Conservation (phyloP, 1,140 invertebrate genomes). For the Diabrotica undecimpunctata region DNA sequence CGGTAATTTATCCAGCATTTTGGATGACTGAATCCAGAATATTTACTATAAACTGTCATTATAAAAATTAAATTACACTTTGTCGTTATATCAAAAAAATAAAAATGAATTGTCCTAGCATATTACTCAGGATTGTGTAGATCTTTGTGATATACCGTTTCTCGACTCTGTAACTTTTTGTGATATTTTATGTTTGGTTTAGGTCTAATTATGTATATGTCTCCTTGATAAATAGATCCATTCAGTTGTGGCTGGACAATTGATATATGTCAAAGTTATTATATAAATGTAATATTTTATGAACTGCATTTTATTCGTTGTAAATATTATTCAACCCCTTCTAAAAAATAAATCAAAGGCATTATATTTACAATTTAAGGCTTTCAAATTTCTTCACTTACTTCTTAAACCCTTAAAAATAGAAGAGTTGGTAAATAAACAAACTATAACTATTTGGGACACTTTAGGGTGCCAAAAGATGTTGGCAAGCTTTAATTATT, state of each 20-base stretch:
- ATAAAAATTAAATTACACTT: too few species aligned
- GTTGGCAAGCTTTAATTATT: too few species aligned
- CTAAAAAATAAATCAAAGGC: slow-evolving; percentile 4
- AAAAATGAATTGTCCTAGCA: too few species aligned
- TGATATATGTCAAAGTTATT: not conserved
- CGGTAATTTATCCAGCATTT: too few species aligned
- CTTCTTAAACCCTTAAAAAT: not conserved
- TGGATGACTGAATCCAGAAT: too few species aligned
- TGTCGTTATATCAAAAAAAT: too few species aligned
- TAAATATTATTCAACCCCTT: slow-evolving; percentile 19
- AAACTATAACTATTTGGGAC: too few species aligned
- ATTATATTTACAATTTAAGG: not conserved
- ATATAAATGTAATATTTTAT: slow-evolving; percentile 3
- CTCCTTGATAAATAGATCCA: not conserved
- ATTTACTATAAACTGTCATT: too few species aligned
- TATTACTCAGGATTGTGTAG: too few species aligned
- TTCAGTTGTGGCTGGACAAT: slow-evolving; percentile 16
- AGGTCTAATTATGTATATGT: not conserved
- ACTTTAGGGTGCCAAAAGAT: not conserved
- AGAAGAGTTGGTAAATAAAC: not conserved
- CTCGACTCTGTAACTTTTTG: not conserved
- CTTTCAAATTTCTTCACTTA: not conserved
- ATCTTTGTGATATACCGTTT: too few species aligned
- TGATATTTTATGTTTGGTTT: not conserved
- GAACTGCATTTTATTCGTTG: slow-evolving; percentile 9